Percentiles rank a stretch among this genome's conserved stretches.
These are phyloP conservation scores for Monodelphis domestica DNA, from an alignment of 2,797 vertebrate species.

Conservation along the genomic window DNA sequence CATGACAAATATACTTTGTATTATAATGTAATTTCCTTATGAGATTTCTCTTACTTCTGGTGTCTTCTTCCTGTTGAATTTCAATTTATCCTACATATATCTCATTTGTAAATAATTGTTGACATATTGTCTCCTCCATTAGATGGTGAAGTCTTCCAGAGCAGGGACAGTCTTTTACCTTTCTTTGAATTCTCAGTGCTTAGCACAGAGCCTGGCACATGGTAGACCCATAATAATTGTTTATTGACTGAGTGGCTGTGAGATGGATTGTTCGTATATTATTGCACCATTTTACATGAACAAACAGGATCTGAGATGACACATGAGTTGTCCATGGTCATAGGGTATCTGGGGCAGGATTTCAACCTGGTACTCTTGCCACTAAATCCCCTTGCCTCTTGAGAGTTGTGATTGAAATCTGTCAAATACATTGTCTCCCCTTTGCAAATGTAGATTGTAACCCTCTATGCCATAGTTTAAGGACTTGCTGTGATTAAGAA, in stretches of 20 bases:
- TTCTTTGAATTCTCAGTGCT: neutral
- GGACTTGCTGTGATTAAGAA: neutral
- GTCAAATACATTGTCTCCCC: too few relatives aligned
- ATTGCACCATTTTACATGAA: neutral
- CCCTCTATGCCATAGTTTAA: neutral
- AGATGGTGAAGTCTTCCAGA: neutral
- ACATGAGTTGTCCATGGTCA: neutral
- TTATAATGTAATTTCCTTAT: neutral
- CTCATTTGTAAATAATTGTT: neutral
- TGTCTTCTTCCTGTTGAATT: neutral
- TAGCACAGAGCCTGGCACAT: too few relatives aligned
- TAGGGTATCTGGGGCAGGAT: neutral
- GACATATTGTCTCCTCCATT: neutral
- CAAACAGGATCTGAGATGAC: neutral
- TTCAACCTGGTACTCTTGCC: neutral
- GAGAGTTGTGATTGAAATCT: neutral
- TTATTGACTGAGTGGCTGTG: neutral
- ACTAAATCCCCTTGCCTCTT: neutral
- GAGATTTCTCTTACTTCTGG: neutral
- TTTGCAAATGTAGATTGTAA: neutral
- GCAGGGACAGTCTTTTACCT: neutral
- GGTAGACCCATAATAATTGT: neutral
- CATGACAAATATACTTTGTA: neutral
- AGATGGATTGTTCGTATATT: neutral
- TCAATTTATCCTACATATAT: neutral